These are phyloP conservation scores for Rhabditoides inermis DNA, from an alignment of 2,888 invertebrate genomes.

Conservation along the genomic window DNA sequence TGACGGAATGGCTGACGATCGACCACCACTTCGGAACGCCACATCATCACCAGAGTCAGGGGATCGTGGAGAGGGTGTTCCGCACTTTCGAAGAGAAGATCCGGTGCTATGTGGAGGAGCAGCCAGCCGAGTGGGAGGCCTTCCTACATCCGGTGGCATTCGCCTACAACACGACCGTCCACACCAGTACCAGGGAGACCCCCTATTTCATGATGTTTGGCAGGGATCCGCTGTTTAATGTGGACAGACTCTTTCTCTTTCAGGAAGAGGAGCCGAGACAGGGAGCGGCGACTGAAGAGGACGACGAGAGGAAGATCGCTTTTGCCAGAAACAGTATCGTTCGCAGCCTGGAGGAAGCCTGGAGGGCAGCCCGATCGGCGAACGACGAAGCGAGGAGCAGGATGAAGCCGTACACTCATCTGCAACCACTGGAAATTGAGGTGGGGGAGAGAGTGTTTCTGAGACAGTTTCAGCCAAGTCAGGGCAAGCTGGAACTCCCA, in stretches of 20 bases:
- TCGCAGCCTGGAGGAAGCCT: too few species aligned
- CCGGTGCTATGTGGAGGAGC: conserved; percentile 9
- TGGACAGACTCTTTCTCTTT: conserved; percentile 13
- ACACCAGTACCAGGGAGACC: conserved; percentile 12
- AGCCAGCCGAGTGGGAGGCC: conserved; percentile 12
- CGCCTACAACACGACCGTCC: conserved; percentile 16
- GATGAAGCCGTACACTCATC: too few species aligned
- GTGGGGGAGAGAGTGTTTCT: too few species aligned
- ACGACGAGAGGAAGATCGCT: too few species aligned
- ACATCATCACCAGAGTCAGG: conserved; percentile 30
- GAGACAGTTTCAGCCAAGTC: too few species aligned
- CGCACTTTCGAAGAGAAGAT: conserved; percentile 15
- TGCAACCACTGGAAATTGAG: too few species aligned
- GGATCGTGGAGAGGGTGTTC: conserved; percentile 28
- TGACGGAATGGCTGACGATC: conserved; percentile 18
- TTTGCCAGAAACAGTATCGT: too few species aligned
- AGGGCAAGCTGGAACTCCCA: too few species aligned
- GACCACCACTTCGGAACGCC: conserved; percentile 15
- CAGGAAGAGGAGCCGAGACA: too few species aligned
- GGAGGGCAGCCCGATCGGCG: too few species aligned
- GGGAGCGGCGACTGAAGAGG: too few species aligned
- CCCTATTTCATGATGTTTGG: conserved; percentile 19
- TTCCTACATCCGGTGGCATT: conserved; percentile 6
- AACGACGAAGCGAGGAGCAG: too few species aligned
- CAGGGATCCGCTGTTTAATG: conserved; percentile 11